Conservation (phyloP, 2,797 vertebrate species). For the Chromobotia macracanthus region DNA sequence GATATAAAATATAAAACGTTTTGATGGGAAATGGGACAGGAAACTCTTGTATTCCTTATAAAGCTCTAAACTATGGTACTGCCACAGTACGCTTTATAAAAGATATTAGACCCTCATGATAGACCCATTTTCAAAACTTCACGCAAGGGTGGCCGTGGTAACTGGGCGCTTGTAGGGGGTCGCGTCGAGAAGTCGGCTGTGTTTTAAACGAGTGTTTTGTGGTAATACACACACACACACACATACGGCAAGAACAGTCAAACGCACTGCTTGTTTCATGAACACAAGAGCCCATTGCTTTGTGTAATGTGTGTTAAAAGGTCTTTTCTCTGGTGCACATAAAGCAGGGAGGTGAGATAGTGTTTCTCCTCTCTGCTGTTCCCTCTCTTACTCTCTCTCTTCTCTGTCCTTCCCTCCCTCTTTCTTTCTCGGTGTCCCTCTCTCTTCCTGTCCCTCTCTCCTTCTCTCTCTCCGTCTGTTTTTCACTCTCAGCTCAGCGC, state of each 20-base stretch:
- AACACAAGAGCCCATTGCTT: constrained; percentile 7
- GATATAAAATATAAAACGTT: too few species aligned
- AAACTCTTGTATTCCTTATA: too few species aligned
- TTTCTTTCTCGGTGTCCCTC: constrained; percentile 4
- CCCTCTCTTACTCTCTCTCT: constrained; percentile 1
- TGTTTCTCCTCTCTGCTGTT: constrained; percentile 44
- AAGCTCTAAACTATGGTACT: background rate
- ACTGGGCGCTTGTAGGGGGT: constrained; percentile 4
- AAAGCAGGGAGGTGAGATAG: constrained; percentile 51
- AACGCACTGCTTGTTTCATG: constrained; percentile 34
- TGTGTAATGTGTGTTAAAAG: constrained; percentile 51
- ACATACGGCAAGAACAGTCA: constrained; percentile 4
- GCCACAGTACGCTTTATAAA: background rate
- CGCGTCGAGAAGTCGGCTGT: background rate
- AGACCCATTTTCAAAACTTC: constrained; percentile 33
- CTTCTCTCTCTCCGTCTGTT: constrained; percentile 8
- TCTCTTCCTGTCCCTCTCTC: too few species aligned
- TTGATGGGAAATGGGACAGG: background rate
- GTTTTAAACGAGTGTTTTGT: constrained; percentile 28
- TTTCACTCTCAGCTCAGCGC: constrained; percentile 34
- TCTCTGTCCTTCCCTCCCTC: constrained; percentile 5
- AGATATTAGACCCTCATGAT: background rate
- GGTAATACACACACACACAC: background rate
- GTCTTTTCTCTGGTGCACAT: constrained; percentile 47
- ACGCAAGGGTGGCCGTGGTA: constrained; percentile 11